Conservation (phyloP, 2,888 invertebrate species). For the Drosophila melanosoma region DNA sequence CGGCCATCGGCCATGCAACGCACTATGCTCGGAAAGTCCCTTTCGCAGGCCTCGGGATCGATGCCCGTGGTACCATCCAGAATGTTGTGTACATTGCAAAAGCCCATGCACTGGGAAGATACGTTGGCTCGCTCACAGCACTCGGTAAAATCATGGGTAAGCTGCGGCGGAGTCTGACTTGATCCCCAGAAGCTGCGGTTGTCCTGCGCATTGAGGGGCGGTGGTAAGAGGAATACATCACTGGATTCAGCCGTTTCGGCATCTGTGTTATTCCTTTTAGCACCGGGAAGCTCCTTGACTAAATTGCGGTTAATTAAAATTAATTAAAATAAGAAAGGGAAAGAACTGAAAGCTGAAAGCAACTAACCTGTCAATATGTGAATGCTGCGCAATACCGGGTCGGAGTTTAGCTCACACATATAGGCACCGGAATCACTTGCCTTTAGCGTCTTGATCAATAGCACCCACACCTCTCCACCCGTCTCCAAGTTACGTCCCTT, state of each 20-base stretch:
- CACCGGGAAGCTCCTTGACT: slow-evolving; percentile 71
- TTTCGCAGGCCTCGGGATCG: slow-evolving; percentile 92
- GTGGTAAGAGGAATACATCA: slow-evolving; percentile 81
- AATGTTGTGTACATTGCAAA: slow-evolving; percentile 92
- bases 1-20: slow-evolving; percentile 92
- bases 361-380: slow-evolving; percentile 90
- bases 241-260: slow-evolving; percentile 64
- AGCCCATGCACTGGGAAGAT: slow-evolving; percentile 90
- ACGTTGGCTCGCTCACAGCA: slow-evolving; percentile 91
- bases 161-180: slow-evolving; percentile 79
- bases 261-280: slow-evolving; percentile 48
- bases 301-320: slow-evolving; percentile 11
- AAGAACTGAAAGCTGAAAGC: not conserved
- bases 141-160: slow-evolving; percentile 92
- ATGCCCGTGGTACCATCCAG: slow-evolving; percentile 91
- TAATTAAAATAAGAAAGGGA: not conserved
- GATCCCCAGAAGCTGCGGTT: slow-evolving; percentile 82
- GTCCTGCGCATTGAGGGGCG: slow-evolving; percentile 78
- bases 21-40: slow-evolving; percentile 92
- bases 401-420: slow-evolving; percentile 93
- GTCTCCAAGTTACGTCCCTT: slow-evolving; percentile 71
- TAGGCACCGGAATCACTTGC: slow-evolving; percentile 91
- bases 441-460: slow-evolving; percentile 90
- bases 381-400: slow-evolving; percentile 91
- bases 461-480: slow-evolving; percentile 94